A percentile compares a stretch with the other conserved stretches of the same genome.
These are phyloP conservation scores for Aphrophora alni DNA, from an alignment of 2,888 invertebrate genomes.

Conservation along the genomic window DNA sequence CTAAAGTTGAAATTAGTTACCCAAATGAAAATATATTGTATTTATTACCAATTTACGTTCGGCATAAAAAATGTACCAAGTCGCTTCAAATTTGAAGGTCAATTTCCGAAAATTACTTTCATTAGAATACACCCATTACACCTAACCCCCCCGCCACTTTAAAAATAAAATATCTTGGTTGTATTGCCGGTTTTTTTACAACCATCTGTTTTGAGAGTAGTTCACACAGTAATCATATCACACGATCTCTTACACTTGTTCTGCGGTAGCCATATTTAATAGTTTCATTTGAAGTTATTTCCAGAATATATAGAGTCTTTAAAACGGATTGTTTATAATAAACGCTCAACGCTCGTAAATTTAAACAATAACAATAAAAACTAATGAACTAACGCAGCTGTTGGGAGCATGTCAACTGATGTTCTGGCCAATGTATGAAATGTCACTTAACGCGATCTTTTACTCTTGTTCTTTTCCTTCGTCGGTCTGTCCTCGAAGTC, in stretches of 20 bases:
- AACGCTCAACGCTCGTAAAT: neutral
- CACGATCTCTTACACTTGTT: neutral
- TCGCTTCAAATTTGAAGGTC: too few species aligned
- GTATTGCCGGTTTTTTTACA: too few species aligned
- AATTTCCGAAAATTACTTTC: too few species aligned
- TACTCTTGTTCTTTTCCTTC: neutral
- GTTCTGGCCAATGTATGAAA: neutral
- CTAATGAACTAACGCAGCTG: neutral
- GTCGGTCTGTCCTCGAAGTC: neutral
- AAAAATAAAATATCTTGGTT: too few species aligned
- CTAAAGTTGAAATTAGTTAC: too few species aligned
- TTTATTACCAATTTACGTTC: too few species aligned
- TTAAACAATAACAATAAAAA: neutral
- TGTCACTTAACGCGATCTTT: neutral
- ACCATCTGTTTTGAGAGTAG: too few species aligned
- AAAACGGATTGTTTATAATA: neutral
- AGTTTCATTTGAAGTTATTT: neutral
- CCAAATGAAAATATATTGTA: too few species aligned
- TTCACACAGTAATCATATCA: too few species aligned
- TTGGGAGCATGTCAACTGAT: neutral
- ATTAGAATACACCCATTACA: too few species aligned
- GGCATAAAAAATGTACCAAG: too few species aligned
- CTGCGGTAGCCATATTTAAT: neutral
- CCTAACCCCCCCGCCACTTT: too few species aligned
- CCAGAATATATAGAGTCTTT: neutral